Percentiles rank a stretch among this genome's conserved stretches.
phyloP scores from a whole-genome alignment of 2,113 vertebrate species.

The Myiagra hebetior region DNA sequence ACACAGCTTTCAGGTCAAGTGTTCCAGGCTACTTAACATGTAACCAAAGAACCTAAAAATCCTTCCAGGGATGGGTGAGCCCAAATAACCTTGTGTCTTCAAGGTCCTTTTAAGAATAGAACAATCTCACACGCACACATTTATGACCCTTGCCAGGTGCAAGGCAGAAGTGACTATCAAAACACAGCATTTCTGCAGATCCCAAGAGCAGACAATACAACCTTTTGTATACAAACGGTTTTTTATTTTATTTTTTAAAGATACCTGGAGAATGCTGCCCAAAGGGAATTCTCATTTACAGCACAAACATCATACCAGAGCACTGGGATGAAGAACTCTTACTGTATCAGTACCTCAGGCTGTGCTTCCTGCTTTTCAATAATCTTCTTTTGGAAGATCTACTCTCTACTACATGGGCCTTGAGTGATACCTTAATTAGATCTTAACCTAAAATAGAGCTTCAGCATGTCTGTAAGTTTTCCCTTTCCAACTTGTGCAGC shows the following conservation, averaged over 20 bases:
- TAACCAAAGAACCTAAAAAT: neutral
- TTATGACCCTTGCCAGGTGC: neutral
- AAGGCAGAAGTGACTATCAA: neutral
- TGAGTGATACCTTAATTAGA: neutral
- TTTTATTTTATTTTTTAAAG: neutral
- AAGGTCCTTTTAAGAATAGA: neutral
- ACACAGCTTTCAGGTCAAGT: neutral
- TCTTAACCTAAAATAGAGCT: neutral
- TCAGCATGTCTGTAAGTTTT: neutral
- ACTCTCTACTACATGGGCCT: neutral
- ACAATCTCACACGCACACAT: neutral
- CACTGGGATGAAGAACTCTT: neutral
- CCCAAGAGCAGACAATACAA: neutral
- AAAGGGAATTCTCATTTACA: neutral
- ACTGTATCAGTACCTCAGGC: neutral
- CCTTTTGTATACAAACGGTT: neutral
- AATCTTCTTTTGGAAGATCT: neutral
- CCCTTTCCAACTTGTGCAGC: neutral
- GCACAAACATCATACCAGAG: neutral
- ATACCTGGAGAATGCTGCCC: neutral
- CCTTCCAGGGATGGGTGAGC: neutral
- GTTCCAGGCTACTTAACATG: neutral
- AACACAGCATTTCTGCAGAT: neutral
- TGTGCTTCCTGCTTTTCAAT: neutral
- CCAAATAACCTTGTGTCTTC: neutral